phyloP scores from a whole-genome alignment of 2,888 invertebrate species.

The Temnothorax ravouxi region DNA sequence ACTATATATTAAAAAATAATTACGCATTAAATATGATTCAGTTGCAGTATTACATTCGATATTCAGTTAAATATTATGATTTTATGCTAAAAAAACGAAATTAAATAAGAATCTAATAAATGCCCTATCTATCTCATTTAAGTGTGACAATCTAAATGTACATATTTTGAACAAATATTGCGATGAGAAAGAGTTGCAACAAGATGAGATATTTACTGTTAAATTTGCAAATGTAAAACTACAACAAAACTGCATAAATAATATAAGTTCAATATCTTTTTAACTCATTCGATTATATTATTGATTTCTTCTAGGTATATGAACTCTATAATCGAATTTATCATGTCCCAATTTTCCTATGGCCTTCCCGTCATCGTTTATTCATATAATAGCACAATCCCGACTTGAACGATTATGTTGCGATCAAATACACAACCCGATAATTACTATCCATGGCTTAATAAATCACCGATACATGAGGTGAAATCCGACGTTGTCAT shows the following conservation, averaged over 20 bases:
- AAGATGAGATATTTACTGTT: not conserved
- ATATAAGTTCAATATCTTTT: not conserved
- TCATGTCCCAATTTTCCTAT: not conserved
- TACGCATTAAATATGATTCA: not conserved
- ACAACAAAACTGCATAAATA: not conserved
- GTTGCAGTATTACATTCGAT: not conserved
- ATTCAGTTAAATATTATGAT: not conserved
- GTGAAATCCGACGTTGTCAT: conserved; percentile 54
- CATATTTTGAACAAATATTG: not conserved
- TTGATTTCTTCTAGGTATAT: not conserved
- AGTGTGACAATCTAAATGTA: not conserved
- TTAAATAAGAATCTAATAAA: not conserved
- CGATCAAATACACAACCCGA: conserved; percentile 14
- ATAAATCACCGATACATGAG: conserved; percentile 45
- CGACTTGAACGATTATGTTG: conserved; percentile 7
- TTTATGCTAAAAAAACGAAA: not conserved
- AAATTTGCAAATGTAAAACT: not conserved
- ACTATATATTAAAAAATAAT: not conserved
- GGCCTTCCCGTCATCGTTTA: not conserved
- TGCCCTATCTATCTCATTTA: not conserved
- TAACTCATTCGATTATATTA: not conserved
- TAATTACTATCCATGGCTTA: conserved; percentile 44
- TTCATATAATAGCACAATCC: not conserved
- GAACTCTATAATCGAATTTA: not conserved
- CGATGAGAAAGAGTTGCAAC: not conserved